Base-by-base conservation (phyloP, 2,113 vertebrate species). In the Dendropsophus ebraccatus region DNA sequence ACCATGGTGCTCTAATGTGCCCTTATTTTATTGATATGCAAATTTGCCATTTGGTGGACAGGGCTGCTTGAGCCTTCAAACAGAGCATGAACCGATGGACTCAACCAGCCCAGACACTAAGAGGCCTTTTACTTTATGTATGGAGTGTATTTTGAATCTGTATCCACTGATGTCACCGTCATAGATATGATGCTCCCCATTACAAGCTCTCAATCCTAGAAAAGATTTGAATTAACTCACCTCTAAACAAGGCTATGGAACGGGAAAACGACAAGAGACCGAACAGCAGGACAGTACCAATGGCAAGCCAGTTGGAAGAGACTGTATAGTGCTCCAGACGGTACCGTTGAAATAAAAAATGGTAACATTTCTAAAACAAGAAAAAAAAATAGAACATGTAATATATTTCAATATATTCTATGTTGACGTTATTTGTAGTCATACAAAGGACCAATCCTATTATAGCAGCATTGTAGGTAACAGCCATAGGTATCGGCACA, bases 341-440 rank as follows among this genome's bases (percentile, higher is more conserved):
- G 88, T 99, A 98, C 16, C 97, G 95, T 89, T 99, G 97, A 93
- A 99, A 99, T 86, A 97, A 88, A 91, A 98, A 99, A 92, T 99
- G 98, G 93, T 99, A 99, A 89, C 97, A 99, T 93, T 99, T 99
- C 98, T 99, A 93, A 84, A 83, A 87, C 6, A 69, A 14, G 13
- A 47, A 47, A 47, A 49, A 47, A 50, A 23, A 2, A 73, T 8
- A 41, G 8, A 41, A 41, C 41, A 41, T 41, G 8, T n/a, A 41
- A 41, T 41, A 5, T 41, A 41, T 41, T 41, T n/a, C n/a, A n/a
- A n/a, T n/a, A n/a, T n/a, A n/a, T n/a, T n/a, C n/a, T n/a, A n/a
- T n/a, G n/a, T n/a, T n/a, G n/a, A n/a, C n/a, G n/a, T n/a, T n/a
- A n/a, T n/a, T n/a, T n/a, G n/a, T n/a, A n/a, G n/a, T n/a, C n/a